Base-by-base conservation (phyloP, 2,888 invertebrate species). In the Norana najaformis region DNA sequence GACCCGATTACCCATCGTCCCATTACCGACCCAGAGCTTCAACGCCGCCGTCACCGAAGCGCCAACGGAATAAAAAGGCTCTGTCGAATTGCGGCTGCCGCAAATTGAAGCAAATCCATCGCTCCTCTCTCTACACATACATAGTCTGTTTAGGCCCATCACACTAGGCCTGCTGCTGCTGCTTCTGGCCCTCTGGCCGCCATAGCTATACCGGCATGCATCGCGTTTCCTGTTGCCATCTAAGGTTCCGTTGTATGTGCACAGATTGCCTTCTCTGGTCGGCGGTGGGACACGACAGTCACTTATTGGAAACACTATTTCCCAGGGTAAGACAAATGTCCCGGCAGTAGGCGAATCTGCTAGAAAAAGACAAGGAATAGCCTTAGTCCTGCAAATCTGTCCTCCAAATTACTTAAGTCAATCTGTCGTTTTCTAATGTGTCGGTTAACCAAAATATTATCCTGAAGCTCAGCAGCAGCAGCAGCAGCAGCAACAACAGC, bases 91-190 rank as follows among this genome's bases (percentile, higher is more conserved):
- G n/a, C 30, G 69, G 69, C 69, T 69, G 30, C 30, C 30, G 69
- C 69, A 69, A 69, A 69, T 69, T 69, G 69, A 69, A 69, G 69
- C 69, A 69, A 69, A 69, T 69, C 69, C 69, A n/a, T 69, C 69
- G 69, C 69, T 5, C 8, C n/a, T 69, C 30, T 69, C 30, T 69
- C 69, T 69, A n/a, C n/a, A 69, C 69, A 69, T 69, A 69, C 69
- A 69, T 69, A 69, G 30, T 69, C 69, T n/a, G 30, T 69, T 69
- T 69, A n/a, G 69, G 3, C 69, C 69, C 30, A n/a, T 69, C n/a
- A n/a, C 69, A 69, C 69, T n/a, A 69, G 69, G 69, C 16, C 69
- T n/a, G n/a, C 69, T 69, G 69, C n/a, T 69, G 69, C 30, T 69
- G 69, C 69, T 69, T 30, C 69, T 69, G 11, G 69, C 6, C 69